Evolutionary conservation across 2,888 invertebrate genomes (phyloP), one percentile per base, ranked within the genome.

Genomic region (Ditula angustiorana): DNA sequence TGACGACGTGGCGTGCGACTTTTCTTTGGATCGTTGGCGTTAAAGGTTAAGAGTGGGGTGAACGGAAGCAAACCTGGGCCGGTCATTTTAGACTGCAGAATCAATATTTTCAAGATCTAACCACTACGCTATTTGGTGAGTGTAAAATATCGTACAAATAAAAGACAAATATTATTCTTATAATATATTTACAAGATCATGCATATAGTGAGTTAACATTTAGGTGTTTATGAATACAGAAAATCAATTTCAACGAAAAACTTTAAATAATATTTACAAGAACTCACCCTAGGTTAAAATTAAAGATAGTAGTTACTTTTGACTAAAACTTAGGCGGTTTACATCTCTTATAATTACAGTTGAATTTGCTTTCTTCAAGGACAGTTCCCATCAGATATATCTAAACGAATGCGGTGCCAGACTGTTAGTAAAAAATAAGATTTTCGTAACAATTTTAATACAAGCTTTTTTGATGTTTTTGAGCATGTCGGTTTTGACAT

Each of bases 301-400:
- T 56, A 56, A 52, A 21, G 30, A 23, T 46, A 35, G 2, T 11
- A 44, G 21, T 61, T 33, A 49, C 13, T 33, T 50, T 50, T 63
- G 63, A 63, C 63, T 63, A 63, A 41, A 52, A 21, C 52, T 58
- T 58, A 63, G 63, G 63, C 63, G 63, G 63, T 52, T 57, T 33
- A 52, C 21, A 46, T 46, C 44, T 55, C 35, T 33, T 63, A 37
- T 37, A 37, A 16, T 37, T 37, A 37, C 19, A 19, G 10, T 8
- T 41, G 16, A 19, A 41, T 2, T 19, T 10, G 19, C 19, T 19
- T 19, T 8, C 7, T 41, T 41, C 41, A 41, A 41, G 41, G 16
- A 35, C 1, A 30, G 30, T 35, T 13, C 5, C 16, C 41, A 41
- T 41, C 10, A 41, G 8, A 41, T 41, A 16, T 30, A 5, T 30